These are phyloP conservation scores for Habropoda laboriosa DNA, from an alignment of 1,140 invertebrate species.

Conservation along the genomic window DNA sequence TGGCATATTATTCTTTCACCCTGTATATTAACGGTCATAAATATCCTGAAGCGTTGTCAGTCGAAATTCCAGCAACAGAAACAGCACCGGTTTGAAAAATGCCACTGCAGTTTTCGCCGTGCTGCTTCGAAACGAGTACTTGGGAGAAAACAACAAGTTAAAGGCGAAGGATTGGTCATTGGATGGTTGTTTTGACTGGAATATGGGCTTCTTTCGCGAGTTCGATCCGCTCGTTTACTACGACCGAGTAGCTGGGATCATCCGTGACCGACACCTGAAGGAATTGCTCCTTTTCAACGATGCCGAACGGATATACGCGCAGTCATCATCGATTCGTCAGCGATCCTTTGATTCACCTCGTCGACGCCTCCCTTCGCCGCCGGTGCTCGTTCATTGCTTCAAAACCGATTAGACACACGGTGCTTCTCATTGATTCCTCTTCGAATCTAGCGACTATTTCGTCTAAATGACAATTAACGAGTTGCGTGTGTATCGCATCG, in stretches of 20 bases:
- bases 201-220: conserved; percentile 77
- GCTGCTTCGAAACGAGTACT: background rate
- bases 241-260: conserved; percentile 73
- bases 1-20: too few relatives aligned
- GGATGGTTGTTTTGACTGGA: conserved; percentile 74
- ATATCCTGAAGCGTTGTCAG: background rate
- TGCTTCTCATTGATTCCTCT: conserved; percentile 14
- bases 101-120: background rate
- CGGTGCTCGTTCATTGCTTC: conserved; percentile 31
- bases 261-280: conserved; percentile 79
- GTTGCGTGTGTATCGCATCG: too few relatives aligned
- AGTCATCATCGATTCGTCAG: conserved; percentile 75
- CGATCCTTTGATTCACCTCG: conserved; percentile 58
- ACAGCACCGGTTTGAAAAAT: background rate
- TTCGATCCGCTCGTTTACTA: conserved; percentile 78
- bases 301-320: conserved; percentile 74
- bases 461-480: too few relatives aligned
- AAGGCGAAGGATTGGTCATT: background rate
- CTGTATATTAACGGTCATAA: too few relatives aligned
- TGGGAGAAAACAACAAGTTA: background rate
- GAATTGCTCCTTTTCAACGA: conserved; percentile 74
- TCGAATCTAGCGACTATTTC: too few relatives aligned
- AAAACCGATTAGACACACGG: conserved; percentile 62
- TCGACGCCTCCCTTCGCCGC: conserved; percentile 11
- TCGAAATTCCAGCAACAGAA: background rate